Evolutionary conservation across 2,888 invertebrate genomes (phyloP), one percentile per base, ranked within the genome.

Genomic region (Erebia aethiops): DNA sequence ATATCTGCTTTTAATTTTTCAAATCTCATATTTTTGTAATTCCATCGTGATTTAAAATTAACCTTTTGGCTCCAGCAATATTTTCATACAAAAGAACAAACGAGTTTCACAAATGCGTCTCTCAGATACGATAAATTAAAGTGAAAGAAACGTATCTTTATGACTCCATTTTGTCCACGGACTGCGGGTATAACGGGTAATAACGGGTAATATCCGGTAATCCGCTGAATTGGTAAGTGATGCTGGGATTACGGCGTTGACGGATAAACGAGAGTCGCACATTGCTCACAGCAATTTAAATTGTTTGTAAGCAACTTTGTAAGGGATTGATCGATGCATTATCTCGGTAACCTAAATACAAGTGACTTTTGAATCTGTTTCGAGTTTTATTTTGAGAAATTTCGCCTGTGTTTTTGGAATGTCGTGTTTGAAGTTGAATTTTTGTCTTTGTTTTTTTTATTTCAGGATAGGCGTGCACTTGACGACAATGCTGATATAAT

Each of bases 281-380:
- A 70, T 69, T 69, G 66, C 66, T 72, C 49, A 58, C 26, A 52
- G 62, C 68, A 66, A 71, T 70, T 72, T 72, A 74, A 74, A 70
- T 63, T 72, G 74, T 70, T 71, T 57, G 64, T 74, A 63, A 46
- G 35, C 35, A 35, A 35, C 35, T 35, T 35, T 35, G 35, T 35
- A 35, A 66, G 58, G 41, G 68, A 62, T 63, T 73, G 71, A 73
- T 73, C 67, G 72, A 74, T 74, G 74, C 72, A 67, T 72, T 67
- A 69, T 67, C 61, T 70, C 65, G 54, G 43, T 70, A 68, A 72
- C 74, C 69, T 60, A 67, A 67, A 67, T 74, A 69, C 67, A 26
- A 11, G 52, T 41, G 57, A 54, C 66, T 56, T 51, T 65, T 65
- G 65, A 35, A 64, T 64, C 14, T 41, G 52, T 64, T 54, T 16